phyloP scores from a whole-genome alignment of 2,113 vertebrate species.

The Psilopsiagon aurifrons region DNA sequence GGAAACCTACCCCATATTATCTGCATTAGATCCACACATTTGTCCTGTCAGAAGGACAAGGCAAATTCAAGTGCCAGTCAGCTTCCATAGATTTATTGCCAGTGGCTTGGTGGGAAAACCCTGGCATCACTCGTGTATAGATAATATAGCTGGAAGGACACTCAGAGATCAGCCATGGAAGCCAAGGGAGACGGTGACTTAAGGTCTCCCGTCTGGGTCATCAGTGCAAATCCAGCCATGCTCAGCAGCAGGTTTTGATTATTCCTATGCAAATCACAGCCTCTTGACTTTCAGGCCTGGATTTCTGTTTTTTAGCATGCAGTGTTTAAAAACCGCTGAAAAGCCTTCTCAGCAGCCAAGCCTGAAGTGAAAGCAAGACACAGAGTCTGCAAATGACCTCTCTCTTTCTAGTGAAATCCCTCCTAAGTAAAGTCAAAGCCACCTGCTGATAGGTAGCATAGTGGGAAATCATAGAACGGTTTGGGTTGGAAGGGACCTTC shows the following conservation, averaged over 20 bases:
- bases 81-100: background rate
- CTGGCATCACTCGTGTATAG: accelerated
- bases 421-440: background rate
- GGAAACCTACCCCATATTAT: background rate
- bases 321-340: background rate
- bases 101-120: background rate
- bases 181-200: accelerated
- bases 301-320: background rate
- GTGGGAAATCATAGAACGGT: background rate
- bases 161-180: background rate
- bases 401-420: background rate
- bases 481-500: background rate
- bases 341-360: background rate
- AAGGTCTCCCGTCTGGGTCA: background rate
- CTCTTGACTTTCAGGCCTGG: background rate
- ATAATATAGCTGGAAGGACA: background rate
- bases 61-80: constrained; percentile 6
- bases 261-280: background rate
- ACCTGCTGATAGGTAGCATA: background rate
- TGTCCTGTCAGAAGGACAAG: background rate
- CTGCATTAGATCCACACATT: constrained; percentile 6
- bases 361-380: background rate
- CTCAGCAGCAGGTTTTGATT: background rate
- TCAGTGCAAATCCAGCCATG: background rate
- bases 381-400: background rate